phyloP scores from a whole-genome alignment of 2,797 vertebrate species.

The Notamacropus eugenii region DNA sequence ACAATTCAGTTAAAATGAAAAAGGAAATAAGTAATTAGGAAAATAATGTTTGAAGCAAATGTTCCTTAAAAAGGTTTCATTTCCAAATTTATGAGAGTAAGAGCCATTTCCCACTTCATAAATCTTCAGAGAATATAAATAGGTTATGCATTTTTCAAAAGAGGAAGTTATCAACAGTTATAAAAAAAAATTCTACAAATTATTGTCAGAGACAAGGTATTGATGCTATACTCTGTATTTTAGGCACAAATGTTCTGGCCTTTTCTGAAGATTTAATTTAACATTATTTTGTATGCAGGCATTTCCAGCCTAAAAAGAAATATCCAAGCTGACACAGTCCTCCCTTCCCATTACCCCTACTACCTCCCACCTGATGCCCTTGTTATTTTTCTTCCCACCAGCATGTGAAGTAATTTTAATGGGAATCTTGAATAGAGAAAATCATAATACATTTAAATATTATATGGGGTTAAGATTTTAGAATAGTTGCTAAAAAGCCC shows the following conservation, averaged over 20 bases:
- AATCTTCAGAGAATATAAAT: not conserved
- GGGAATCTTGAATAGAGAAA: not conserved
- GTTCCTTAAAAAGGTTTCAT: not conserved
- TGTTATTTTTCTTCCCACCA: not conserved
- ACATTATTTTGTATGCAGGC: not conserved
- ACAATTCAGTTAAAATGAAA: not conserved
- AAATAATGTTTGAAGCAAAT: not conserved
- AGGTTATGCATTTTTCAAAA: not conserved
- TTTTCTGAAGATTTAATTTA: not conserved
- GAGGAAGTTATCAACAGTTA: not conserved
- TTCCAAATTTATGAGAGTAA: not conserved
- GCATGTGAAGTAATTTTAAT: not conserved
- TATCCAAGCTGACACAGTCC: not conserved
- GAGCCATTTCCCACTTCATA: not conserved
- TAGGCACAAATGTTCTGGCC: not conserved
- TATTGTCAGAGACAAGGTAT: not conserved
- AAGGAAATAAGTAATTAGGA: not conserved
- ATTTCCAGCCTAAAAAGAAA: not conserved
- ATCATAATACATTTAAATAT: not conserved
- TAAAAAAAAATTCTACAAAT: not conserved
- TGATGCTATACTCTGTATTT: not conserved
- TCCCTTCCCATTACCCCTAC: accelerated
- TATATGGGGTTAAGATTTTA: not conserved
- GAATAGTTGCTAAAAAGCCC: not conserved
- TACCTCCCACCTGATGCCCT: not conserved